Evolutionary conservation across 2,113 vertebrate genomes (phyloP).

Genomic region (Condylura cristata): DNA sequence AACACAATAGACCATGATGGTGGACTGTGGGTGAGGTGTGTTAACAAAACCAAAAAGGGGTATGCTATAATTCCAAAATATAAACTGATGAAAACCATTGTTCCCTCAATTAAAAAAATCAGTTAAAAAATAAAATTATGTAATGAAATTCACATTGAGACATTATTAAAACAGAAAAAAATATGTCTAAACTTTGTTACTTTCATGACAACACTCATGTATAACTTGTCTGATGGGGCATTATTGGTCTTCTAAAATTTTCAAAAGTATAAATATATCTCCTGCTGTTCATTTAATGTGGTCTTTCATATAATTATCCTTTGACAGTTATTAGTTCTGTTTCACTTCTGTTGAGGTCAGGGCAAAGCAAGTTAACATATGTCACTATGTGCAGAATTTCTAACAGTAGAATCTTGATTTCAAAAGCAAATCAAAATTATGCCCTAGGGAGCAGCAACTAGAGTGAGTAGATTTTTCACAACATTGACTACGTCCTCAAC

Average conservation of each 20-base stretch:
- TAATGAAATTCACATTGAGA: too few species aligned
- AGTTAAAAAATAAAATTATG: too few species aligned
- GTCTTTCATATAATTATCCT: constrained; percentile 49
- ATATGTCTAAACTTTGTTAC: constrained; percentile 2
- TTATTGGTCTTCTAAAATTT: constrained; percentile 64
- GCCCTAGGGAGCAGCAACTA: neutral
- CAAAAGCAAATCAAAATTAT: constrained; percentile 62
- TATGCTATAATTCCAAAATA: too few species aligned
- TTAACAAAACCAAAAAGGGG: too few species aligned
- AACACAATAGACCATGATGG: too few species aligned
- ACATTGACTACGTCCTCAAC: constrained; percentile 36
- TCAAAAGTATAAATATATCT: constrained; percentile 24
- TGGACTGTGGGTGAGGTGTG: too few species aligned
- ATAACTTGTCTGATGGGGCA: constrained; percentile 48
- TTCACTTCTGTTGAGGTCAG: constrained; percentile 60
- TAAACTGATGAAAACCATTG: too few species aligned
- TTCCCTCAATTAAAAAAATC: too few species aligned
- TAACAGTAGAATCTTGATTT: constrained; percentile 65
- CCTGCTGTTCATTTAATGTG: constrained; percentile 18
- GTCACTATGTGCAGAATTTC: constrained; percentile 61
- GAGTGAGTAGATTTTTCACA: constrained; percentile 64
- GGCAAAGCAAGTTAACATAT: constrained; percentile 69
- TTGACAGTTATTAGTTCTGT: constrained; percentile 73
- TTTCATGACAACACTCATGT: constrained; percentile 26
- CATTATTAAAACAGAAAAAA: too few species aligned